Base-by-base conservation (phyloP, 2,113 vertebrate genomes). In the Monopterus albus region DNA sequence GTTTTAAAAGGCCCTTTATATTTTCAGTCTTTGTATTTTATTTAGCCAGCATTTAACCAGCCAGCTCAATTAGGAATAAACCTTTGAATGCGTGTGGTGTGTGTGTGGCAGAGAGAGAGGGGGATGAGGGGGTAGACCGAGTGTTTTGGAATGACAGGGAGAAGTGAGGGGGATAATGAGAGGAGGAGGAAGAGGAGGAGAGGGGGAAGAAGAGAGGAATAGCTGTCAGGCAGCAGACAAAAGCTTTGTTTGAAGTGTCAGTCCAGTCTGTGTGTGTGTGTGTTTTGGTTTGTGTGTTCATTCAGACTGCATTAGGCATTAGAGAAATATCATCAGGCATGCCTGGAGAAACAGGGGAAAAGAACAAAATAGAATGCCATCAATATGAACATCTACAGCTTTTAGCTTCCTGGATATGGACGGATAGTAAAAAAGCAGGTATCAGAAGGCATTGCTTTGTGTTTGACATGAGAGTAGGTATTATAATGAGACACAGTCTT, bases 241-340 rank as follows among this genome's bases (percentile, higher is more conserved):
- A 88, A 88, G 89, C 89, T 88, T 89, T 89, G 89, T 90, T 90
- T 89, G 85, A 90, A 90, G 87, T 90, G 87, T 90, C 87, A 87
- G 74, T 75, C 86, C 77, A 68, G 59, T 58, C 68, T 40, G 52
- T 29, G 39, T n/a, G 53, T 15, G 40, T 65, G 76, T 61, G 62
- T 68, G 66, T 56, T 66, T 58, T 35, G 43, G 65, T 50, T 57
- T 21, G 79, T 64, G 79, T 52, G 75, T 66, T 83, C 75, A 62
- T 74, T 86, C 82, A 80, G 67, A 75, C 47, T 10, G 78, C 63
- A 75, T 85, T 80, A 79, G 62, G 84, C 82, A 87, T 86, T 67
- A 87, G 78, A 86, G 81, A 33, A 72, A 75, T 64, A 86, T 84
- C 77, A 84, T 85, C 68, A 78, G 85, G 69, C 71, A 72, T 85